Conservation (phyloP, 1,140 invertebrate species). For the Drosophila eugracilis region DNA sequence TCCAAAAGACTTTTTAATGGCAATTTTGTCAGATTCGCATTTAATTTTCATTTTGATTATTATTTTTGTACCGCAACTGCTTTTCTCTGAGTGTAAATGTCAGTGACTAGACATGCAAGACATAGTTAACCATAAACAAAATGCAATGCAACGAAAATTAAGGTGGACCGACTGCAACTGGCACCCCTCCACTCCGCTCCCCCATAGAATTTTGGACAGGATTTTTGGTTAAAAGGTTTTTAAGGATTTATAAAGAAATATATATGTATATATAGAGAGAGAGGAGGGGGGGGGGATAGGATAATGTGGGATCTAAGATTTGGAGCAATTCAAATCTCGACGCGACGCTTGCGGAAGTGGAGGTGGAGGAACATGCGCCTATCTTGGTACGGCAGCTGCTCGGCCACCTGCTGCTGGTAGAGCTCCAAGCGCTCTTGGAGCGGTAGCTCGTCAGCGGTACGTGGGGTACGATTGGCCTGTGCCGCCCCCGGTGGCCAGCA, state of each 20-base stretch:
- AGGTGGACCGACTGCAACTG: constrained; percentile 29
- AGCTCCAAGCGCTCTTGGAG: constrained; percentile 62
- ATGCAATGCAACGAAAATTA: constrained; percentile 23
- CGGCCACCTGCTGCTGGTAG: constrained; percentile 64
- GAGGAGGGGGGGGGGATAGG: neutral
- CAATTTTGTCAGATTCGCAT: neutral
- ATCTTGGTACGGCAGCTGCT: constrained; percentile 72
- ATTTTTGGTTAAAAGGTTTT: neutral
- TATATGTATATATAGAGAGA: neutral
- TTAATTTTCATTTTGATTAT: neutral
- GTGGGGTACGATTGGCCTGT: neutral
- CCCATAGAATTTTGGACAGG: neutral
- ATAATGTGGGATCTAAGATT: neutral
- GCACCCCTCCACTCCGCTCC: constrained; percentile 26
- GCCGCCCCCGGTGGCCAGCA: constrained; percentile 51
- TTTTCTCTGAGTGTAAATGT: neutral
- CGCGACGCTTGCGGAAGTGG: constrained; percentile 75
- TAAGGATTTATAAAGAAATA: neutral
- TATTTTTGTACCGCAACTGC: constrained; percentile 1
- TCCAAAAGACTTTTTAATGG: too few relatives aligned
- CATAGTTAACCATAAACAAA: constrained; percentile 26
- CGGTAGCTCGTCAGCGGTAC: constrained; percentile 35
- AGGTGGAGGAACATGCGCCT: constrained; percentile 82
- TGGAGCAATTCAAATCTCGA: constrained; percentile 61
- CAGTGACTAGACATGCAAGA: constrained; percentile 46